Percentiles rank a stretch among this genome's conserved stretches.
Conservation (phyloP, 1,140 invertebrate species). For the Bombus waltoni region DNA sequence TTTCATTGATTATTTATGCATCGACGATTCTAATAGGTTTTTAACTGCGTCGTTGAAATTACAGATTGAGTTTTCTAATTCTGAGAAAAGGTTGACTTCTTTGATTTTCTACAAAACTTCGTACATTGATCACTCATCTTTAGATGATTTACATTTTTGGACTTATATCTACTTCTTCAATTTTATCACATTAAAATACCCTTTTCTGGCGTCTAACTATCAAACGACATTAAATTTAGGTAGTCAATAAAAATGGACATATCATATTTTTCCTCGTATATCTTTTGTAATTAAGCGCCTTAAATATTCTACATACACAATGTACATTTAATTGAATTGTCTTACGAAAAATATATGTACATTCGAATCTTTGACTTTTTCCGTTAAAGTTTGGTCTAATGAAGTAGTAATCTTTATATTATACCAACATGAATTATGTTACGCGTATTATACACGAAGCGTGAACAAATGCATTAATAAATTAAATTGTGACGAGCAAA, state of each 20-base stretch:
- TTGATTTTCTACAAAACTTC: too few relatives aligned
- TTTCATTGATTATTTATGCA: neutral
- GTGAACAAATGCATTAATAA: neutral
- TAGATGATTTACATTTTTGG: too few relatives aligned
- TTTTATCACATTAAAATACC: neutral
- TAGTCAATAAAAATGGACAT: too few relatives aligned
- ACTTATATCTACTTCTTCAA: neutral
- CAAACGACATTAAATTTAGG: too few relatives aligned
- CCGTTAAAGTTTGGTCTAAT: neutral
- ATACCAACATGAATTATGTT: neutral
- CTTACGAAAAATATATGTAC: neutral
- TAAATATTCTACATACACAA: neutral
- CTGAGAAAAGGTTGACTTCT: too few relatives aligned
- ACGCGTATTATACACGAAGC: neutral
- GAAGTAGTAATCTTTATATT: neutral
- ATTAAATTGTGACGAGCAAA: neutral
- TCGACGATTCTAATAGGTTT: too few relatives aligned
- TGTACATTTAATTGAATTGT: neutral
- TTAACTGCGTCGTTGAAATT: too few relatives aligned
- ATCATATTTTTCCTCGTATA: too few relatives aligned
- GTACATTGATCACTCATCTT: too few relatives aligned
- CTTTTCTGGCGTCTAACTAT: neutral
- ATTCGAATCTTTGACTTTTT: neutral
- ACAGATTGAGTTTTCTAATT: too few relatives aligned
- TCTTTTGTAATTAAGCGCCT: too few relatives aligned